phyloP scores from a whole-genome alignment of 2,113 vertebrate species.

The Collichthys lucidus region DNA sequence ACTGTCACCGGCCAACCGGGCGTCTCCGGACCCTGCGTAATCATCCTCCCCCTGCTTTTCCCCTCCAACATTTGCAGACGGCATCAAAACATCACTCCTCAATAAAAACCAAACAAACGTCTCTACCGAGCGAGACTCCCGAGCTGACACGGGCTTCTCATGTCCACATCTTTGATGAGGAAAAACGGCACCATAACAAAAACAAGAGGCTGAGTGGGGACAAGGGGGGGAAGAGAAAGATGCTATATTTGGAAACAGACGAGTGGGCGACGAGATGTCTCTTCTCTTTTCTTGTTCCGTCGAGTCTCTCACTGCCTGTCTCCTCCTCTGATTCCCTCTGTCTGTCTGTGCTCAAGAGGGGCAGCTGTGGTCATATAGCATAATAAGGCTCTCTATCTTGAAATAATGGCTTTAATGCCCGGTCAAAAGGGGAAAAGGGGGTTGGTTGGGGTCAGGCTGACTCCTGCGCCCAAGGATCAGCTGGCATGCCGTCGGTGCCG shows the following conservation, averaged over 20 bases:
- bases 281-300: conserved; percentile 24
- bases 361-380: conserved; percentile 71
- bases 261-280: conserved; percentile 55
- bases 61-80: conserved; percentile 49
- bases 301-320: conserved; percentile 14
- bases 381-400: conserved; percentile 72
- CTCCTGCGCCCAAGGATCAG: conserved; percentile 72
- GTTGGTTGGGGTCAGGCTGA: conserved; percentile 60
- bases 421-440: conserved; percentile 59
- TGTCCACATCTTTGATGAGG: conserved; percentile 47
- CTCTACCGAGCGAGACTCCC: conserved; percentile 13
- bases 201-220: conserved; percentile 52
- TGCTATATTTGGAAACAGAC: conserved; percentile 75
- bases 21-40: conserved; percentile 36
- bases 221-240: neutral
- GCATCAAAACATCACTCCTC: conserved; percentile 61
- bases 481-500: conserved; percentile 70
- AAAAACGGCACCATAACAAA: conserved; percentile 58
- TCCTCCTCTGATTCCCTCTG: conserved; percentile 3
- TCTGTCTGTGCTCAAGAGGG: conserved; percentile 26
- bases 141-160: neutral
- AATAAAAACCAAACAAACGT: conserved; percentile 39
- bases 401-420: conserved; percentile 72
- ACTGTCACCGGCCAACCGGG: conserved; percentile 38
- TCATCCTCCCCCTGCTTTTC: conserved; percentile 46